Conservation (phyloP, 2,888 invertebrate genomes). For the Apamea monoglypha region DNA sequence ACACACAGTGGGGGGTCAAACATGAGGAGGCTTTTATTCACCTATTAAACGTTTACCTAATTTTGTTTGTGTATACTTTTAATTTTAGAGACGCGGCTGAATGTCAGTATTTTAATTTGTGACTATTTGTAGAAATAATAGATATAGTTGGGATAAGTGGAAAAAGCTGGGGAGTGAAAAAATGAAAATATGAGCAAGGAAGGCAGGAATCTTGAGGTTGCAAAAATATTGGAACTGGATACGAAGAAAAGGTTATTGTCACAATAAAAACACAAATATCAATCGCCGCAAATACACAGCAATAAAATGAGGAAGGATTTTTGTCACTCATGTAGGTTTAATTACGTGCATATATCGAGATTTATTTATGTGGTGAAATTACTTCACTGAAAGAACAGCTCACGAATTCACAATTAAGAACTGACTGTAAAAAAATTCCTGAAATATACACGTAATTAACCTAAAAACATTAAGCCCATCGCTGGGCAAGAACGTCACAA, state of each 20-base stretch:
- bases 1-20: not conserved
- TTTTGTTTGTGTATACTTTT: not conserved
- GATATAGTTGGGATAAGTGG: too few species aligned
- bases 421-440: too few species aligned
- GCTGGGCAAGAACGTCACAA: slow-evolving; percentile 22
- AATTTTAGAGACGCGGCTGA: not conserved
- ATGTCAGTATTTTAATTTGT: not conserved
- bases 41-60: not conserved
- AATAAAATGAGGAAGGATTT: not conserved
- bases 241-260: too few species aligned
- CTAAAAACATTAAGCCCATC: not conserved
- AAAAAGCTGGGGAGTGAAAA: too few species aligned
- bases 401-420: too few species aligned
- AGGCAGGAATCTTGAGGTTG: too few species aligned
- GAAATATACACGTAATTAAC: slow-evolving; percentile 11
- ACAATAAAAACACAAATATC: not conserved
- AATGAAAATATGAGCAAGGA: too few species aligned
- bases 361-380: too few species aligned
- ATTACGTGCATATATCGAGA: not conserved
- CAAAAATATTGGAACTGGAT: too few species aligned
- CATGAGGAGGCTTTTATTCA: not conserved
- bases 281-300: not conserved
- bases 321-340: not conserved
- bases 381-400: too few species aligned
- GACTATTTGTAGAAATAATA: not conserved